Percentiles rank a stretch among this genome's conserved stretches.
phyloP scores from a whole-genome alignment of 1,140 invertebrate genomes.

The Trissolcus basalis region DNA sequence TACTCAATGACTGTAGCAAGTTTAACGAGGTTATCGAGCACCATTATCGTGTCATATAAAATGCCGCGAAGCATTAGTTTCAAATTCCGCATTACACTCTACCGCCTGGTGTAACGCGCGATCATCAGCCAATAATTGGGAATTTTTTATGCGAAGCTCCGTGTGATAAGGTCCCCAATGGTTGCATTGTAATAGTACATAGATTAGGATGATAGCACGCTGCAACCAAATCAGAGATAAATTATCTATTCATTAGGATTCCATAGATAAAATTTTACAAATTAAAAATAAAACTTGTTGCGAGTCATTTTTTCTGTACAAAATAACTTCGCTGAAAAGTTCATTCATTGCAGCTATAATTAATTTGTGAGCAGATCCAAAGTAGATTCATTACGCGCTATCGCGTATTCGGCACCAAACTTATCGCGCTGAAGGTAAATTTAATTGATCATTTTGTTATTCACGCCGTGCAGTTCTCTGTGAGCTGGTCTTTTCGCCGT shows the following conservation, averaged over 20 bases:
- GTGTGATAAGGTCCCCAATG: too few species aligned
- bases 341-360: slow-evolving; percentile 42
- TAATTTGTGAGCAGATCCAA: slow-evolving; percentile 25
- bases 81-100: slow-evolving; percentile 23
- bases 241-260: too few species aligned
- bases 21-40: slow-evolving; percentile 56
- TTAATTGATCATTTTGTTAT: slow-evolving; percentile 46
- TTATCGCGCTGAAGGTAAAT: slow-evolving; percentile 39
- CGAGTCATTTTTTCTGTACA: too few species aligned
- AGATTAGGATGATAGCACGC: slow-evolving; percentile 3
- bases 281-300: too few species aligned
- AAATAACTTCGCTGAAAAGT: slow-evolving; percentile 40
- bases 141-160: not conserved
- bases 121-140: slow-evolving; percentile 6
- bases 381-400: slow-evolving; percentile 46
- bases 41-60: slow-evolving; percentile 56
- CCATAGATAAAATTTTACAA: too few species aligned
- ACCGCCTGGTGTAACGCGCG: slow-evolving; percentile 13
- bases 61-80: slow-evolving; percentile 48
- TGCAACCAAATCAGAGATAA: too few species aligned
- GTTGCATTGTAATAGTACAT: too few species aligned
- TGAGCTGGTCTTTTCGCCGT: not conserved
- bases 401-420: slow-evolving; percentile 23
- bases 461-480: slow-evolving; percentile 10
- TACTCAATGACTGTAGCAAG: slow-evolving; percentile 44